Percentiles rank a stretch among this genome's conserved stretches.
Conservation (phyloP, 2,888 invertebrate species). For the Cephalotes varians region DNA sequence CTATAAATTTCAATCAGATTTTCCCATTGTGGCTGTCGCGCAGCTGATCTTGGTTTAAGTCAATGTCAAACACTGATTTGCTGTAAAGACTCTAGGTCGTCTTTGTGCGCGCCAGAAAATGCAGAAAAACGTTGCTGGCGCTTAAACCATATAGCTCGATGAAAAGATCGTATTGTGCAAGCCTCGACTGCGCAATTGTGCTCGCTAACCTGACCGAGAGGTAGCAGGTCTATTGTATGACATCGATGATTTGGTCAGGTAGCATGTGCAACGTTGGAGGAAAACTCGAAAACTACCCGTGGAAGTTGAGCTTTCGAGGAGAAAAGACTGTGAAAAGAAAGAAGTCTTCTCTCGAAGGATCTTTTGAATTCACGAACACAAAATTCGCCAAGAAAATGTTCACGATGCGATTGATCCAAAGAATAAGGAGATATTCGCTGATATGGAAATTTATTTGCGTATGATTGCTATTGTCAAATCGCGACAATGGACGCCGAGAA, state of each 20-base stretch:
- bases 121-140: slow-evolving; percentile 1
- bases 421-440: not conserved
- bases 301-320: not conserved
- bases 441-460: not conserved
- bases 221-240: slow-evolving; percentile 53
- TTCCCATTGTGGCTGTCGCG: slow-evolving; percentile 55
- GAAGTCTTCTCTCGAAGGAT: not conserved
- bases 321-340: not conserved
- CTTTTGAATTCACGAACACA: not conserved
- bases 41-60: slow-evolving; percentile 64
- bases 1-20: slow-evolving; percentile 63
- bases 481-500: not conserved
- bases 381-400: not conserved
- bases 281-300: slow-evolving; percentile 13
- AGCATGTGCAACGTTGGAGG: slow-evolving; percentile 34
- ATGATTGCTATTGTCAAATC: too few species aligned
- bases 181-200: slow-evolving; percentile 53
- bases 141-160: not conserved
- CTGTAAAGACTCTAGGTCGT: slow-evolving; percentile 45
- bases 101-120: slow-evolving; percentile 44
- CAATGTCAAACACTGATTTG: slow-evolving; percentile 54
- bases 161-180: slow-evolving; percentile 47
- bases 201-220: slow-evolving; percentile 51
- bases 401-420: not conserved
- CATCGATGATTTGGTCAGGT: slow-evolving; percentile 58